These are phyloP conservation scores for Mareca strepera DNA, from an alignment of 2,797 vertebrate genomes.

Conservation along the genomic window DNA sequence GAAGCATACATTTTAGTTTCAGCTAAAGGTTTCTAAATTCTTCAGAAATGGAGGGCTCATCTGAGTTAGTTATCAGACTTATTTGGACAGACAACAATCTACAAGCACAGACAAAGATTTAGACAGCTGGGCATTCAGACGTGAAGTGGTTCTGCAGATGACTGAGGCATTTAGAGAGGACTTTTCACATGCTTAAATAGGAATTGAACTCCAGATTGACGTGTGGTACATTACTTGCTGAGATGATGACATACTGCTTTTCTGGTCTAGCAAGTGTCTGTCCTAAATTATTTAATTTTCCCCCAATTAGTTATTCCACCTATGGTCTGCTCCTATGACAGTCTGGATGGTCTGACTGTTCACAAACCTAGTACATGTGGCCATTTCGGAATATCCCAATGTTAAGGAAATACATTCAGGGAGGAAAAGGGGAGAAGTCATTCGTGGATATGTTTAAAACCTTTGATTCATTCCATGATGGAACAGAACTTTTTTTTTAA, in stretches of 20 bases:
- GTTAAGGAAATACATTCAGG: neutral
- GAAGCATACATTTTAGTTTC: neutral
- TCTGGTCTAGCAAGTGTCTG: neutral
- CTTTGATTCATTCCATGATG: neutral
- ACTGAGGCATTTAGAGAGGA: neutral
- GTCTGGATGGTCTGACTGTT: neutral
- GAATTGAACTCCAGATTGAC: constrained; percentile 24
- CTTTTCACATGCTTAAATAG: constrained; percentile 27
- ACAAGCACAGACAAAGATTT: neutral
- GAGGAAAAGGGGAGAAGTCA: neutral
- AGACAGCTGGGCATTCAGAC: neutral
- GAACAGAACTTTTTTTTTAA: neutral
- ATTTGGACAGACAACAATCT: constrained; percentile 45
- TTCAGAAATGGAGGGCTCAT: constrained; percentile 3
- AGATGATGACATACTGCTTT: neutral
- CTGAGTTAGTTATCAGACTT: neutral
- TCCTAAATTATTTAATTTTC: neutral
- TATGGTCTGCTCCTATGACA: neutral
- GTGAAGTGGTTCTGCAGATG: neutral
- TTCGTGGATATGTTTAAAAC: neutral
- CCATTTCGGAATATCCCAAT: neutral
- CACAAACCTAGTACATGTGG: neutral
- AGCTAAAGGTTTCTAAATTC: neutral
- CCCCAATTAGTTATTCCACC: neutral
- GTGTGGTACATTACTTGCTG: neutral